Evolutionary conservation across 2,888 invertebrate species (phyloP).

Genomic region (Cephus spinipes): DNA sequence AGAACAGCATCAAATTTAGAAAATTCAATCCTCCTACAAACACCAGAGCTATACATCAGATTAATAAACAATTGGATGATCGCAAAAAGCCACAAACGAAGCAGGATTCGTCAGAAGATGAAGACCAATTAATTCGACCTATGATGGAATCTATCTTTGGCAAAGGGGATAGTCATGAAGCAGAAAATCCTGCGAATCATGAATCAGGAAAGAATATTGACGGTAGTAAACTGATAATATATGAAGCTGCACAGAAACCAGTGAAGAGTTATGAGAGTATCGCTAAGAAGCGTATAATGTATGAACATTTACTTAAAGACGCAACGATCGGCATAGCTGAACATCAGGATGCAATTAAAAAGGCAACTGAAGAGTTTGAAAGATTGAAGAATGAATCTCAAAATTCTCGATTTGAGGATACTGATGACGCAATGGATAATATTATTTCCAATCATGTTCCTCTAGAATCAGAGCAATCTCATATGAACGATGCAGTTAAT

Average conservation of each 20-base stretch:
- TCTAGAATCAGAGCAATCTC: neutral
- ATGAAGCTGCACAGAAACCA: constrained; percentile 12
- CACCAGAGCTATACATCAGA: constrained; percentile 80
- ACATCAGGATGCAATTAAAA: constrained; percentile 31
- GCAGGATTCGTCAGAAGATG: constrained; percentile 40
- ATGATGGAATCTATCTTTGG: constrained; percentile 12
- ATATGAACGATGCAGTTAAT: neutral
- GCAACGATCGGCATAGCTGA: constrained; percentile 50
- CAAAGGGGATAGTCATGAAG: constrained; percentile 10
- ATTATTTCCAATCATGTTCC: neutral
- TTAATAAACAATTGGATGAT: constrained; percentile 73
- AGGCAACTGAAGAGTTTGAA: constrained; percentile 12
- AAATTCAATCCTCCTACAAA: constrained; percentile 73
- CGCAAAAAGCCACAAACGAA: constrained; percentile 33
- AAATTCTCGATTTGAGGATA: neutral
- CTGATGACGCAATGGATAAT: neutral
- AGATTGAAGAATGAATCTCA: constrained; percentile 13
- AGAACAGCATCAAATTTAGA: constrained; percentile 75
- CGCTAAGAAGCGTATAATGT: constrained; percentile 52
- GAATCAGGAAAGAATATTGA: constrained; percentile 20
- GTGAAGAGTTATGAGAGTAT: constrained; percentile 34
- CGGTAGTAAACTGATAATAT: constrained; percentile 16
- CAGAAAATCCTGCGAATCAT: constrained; percentile 14
- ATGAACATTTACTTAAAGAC: constrained; percentile 54
- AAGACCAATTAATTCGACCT: constrained; percentile 24